These are phyloP conservation scores for Villa cingulata DNA, from an alignment of 2,888 invertebrate species.

Conservation along the genomic window DNA sequence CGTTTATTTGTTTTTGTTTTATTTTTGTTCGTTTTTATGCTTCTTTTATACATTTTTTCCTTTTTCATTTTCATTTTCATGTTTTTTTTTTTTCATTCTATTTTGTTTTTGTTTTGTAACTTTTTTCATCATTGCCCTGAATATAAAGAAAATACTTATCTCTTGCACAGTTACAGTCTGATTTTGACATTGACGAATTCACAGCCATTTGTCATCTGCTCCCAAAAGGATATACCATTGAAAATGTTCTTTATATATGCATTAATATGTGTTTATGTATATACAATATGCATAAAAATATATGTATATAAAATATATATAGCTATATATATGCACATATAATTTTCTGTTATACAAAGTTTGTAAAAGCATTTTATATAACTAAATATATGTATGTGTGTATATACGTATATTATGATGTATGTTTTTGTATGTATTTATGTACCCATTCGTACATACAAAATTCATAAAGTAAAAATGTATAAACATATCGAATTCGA, in stretches of 20 bases:
- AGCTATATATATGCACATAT: not conserved
- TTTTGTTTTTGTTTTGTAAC: not conserved
- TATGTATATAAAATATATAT: not conserved
- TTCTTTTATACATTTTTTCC: no score
- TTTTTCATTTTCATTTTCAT: no score
- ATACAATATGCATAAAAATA: not conserved
- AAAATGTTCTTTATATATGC: not conserved
- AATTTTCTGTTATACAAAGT: no score
- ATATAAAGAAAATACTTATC: constrained; percentile 10
- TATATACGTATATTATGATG: no score
- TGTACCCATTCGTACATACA: no score
- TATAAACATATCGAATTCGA: constrained; percentile 1
- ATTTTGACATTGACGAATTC: constrained; percentile 39
- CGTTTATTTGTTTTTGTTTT: no score
- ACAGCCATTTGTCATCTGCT: constrained; percentile 35
- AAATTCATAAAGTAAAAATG: not conserved
- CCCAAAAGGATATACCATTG: constrained; percentile 26
- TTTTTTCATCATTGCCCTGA: constrained; percentile 1
- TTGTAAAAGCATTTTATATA: no score
- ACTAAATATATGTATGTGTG: no score
- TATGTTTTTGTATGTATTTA: no score
- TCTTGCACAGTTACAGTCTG: constrained; percentile 36
- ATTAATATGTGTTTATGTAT: no score
- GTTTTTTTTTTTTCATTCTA: not conserved
- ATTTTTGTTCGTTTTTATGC: no score